phyloP scores from a whole-genome alignment of 1,140 invertebrate genomes.

The Myzus persicae region DNA sequence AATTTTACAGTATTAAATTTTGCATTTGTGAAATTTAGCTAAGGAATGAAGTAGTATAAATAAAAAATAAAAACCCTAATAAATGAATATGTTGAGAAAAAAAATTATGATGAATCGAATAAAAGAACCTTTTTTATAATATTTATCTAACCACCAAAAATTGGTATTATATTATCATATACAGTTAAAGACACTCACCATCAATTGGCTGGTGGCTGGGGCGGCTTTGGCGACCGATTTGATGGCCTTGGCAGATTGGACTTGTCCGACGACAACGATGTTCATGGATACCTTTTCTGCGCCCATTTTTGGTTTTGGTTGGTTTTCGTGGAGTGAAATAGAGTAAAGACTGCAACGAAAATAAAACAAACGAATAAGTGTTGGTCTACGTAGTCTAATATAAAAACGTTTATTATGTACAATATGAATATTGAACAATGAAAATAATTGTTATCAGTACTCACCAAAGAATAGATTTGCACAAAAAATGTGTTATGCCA shows the following conservation, averaged over 20 bases:
- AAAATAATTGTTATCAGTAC: background rate
- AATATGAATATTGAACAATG: background rate
- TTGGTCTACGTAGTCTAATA: too few species aligned
- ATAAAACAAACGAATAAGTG: background rate
- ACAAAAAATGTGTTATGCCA: slow-evolving; percentile 19
- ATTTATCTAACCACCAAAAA: too few species aligned
- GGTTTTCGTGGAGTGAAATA: background rate
- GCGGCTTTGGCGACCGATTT: background rate
- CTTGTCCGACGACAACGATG: background rate
- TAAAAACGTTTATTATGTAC: background rate
- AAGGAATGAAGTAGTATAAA: too few species aligned
- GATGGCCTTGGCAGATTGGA: background rate
- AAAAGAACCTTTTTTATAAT: too few species aligned
- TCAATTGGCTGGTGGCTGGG: background rate
- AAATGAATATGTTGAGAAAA: too few species aligned
- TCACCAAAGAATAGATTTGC: slow-evolving; percentile 35
- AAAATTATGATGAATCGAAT: too few species aligned
- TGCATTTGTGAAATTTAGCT: too few species aligned
- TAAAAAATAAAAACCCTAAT: too few species aligned
- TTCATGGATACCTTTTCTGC: background rate
- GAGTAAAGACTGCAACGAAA: background rate
- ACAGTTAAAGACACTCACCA: background rate
- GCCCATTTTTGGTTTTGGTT: background rate
- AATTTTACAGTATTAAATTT: too few species aligned
- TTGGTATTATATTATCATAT: too few species aligned